Evolutionary conservation across 2,113 vertebrate genomes (phyloP).

Genomic region (Vidua chalybeata): DNA sequence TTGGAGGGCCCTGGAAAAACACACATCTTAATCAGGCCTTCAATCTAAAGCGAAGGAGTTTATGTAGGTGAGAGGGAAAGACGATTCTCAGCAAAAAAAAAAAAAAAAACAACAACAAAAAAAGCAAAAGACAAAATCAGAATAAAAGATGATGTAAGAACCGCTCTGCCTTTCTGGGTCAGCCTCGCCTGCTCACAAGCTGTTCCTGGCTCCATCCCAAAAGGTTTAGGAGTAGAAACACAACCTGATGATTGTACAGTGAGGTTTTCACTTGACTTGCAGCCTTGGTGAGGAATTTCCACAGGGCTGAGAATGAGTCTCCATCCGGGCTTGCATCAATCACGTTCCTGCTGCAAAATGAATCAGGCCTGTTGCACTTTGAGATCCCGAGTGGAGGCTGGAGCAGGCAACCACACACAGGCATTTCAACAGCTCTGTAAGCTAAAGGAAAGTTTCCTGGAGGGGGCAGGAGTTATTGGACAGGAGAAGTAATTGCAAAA

Average conservation of each 20-base stretch:
- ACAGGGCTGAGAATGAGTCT: neutral
- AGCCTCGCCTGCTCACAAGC: neutral
- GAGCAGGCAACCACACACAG: neutral
- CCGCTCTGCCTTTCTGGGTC: neutral
- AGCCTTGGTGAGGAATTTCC: constrained; percentile 10
- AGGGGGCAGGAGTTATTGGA: neutral
- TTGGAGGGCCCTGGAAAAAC: neutral
- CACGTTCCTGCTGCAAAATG: neutral
- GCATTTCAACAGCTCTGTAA: neutral
- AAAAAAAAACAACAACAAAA: too few species aligned
- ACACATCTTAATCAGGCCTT: neutral
- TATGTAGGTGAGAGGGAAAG: neutral
- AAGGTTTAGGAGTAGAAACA: neutral
- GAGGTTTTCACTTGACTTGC: constrained; percentile 5
- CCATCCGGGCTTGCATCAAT: neutral
- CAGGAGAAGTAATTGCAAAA: neutral
- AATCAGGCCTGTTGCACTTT: neutral
- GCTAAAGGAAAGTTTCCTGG: neutral
- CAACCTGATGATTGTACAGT: neutral
- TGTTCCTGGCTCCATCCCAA: neutral
- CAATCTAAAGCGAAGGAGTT: neutral
- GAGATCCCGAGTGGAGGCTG: neutral
- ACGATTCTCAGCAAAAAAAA: neutral
- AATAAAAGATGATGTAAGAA: neutral
- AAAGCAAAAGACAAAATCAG: neutral